Evolutionary conservation across 2,797 vertebrate species (phyloP).

Genomic region (Taenioides sp.): DNA sequence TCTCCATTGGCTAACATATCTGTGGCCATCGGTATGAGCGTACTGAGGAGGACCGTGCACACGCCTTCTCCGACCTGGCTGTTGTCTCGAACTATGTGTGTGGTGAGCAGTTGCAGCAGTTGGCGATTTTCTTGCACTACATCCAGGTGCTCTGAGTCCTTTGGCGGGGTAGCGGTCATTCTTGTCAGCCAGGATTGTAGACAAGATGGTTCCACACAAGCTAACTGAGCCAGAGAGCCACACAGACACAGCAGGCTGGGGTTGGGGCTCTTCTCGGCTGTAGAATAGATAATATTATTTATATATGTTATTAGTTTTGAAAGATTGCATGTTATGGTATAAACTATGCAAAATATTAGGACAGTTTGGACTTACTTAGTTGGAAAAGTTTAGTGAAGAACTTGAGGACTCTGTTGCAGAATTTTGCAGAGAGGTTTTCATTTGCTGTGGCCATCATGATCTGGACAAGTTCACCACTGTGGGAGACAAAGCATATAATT

Average conservation of each 20-base stretch:
- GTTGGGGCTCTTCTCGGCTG: slow-evolving; percentile 98
- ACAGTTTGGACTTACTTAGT: slow-evolving; percentile 85
- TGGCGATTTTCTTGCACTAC: slow-evolving; percentile 97
- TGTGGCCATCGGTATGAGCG: slow-evolving; percentile 97
- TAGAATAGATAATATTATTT: slow-evolving; percentile 6
- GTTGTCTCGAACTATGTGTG: slow-evolving; percentile 95
- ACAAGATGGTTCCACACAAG: slow-evolving; percentile 89
- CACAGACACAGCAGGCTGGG: slow-evolving; percentile 92
- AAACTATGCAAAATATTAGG: neutral
- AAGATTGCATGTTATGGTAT: neutral
- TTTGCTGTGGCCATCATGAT: slow-evolving; percentile 99
- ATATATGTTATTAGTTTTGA: neutral
- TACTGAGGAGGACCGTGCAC: slow-evolving; percentile 94
- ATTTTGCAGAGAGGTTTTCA: slow-evolving; percentile 95
- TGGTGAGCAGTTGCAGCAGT: slow-evolving; percentile 91
- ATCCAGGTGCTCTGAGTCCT: slow-evolving; percentile 94
- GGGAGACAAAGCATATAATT: slow-evolving; percentile 3
- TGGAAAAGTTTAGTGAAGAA: slow-evolving; percentile 99
- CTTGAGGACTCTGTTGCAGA: slow-evolving; percentile 96
- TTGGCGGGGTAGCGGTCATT: slow-evolving; percentile 92
- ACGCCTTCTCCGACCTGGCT: slow-evolving; percentile 99
- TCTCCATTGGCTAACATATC: slow-evolving; percentile 95
- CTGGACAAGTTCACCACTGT: slow-evolving; percentile 94
- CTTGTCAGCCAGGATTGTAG: slow-evolving; percentile 95
- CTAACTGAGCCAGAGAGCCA: slow-evolving; percentile 94